Conservation (phyloP, 2,113 vertebrate genomes). For the Eonycteris spelaea region DNA sequence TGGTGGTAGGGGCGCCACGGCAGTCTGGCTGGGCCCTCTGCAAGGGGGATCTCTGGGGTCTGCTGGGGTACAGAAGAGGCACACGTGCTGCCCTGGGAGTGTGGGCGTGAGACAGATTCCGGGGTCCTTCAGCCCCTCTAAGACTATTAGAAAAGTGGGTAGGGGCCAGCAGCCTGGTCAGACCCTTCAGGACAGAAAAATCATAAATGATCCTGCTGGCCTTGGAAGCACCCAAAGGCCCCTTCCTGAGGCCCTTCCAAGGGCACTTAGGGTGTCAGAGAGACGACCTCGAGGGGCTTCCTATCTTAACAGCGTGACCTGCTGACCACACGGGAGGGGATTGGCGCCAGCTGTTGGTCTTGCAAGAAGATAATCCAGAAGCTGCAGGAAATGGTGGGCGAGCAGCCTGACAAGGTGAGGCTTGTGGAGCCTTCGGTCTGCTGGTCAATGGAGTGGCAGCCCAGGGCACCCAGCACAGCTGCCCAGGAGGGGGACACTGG, state of each 20-base stretch:
- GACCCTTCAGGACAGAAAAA: background rate
- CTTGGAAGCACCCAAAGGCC: background rate
- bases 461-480: too few species aligned
- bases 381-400: background rate
- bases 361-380: background rate
- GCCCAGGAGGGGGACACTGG: too few species aligned
- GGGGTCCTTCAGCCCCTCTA: background rate
- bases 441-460: background rate
- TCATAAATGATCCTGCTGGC: background rate
- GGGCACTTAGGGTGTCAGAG: background rate
- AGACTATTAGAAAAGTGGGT: background rate
- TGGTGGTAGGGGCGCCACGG: rapidly evolving
- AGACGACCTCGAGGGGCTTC: background rate
- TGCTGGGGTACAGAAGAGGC: background rate
- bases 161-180: background rate
- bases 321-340: background rate
- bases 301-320: background rate
- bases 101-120: background rate
- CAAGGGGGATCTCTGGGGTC: background rate
- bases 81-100: background rate
- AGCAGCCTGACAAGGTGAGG: background rate
- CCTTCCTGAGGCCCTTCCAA: background rate
- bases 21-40: background rate
- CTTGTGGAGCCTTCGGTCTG: background rate
- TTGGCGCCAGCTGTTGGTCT: rapidly evolving